Conservation (phyloP, 2,888 invertebrate species). For the Hermaeophaga mercurialis region DNA sequence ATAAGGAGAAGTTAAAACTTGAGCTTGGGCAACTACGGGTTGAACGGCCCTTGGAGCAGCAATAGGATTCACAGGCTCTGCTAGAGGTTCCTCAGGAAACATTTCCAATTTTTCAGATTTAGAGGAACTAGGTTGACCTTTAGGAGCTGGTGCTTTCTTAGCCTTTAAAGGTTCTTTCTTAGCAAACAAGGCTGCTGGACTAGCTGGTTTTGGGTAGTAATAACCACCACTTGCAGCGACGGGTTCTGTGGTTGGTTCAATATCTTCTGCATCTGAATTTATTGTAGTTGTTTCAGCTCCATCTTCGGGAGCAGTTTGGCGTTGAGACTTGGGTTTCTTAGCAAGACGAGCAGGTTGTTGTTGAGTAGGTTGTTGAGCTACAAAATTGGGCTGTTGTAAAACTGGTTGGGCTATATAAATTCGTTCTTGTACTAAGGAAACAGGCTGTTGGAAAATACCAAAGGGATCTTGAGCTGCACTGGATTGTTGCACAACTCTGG, state of each 20-base stretch:
- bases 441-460: neutral
- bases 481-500: neutral
- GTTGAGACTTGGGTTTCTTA: conserved; percentile 4
- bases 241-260: conserved; percentile 22
- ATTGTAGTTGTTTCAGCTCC: neutral
- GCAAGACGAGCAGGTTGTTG: conserved; percentile 1
- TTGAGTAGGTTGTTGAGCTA: neutral
- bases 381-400: neutral
- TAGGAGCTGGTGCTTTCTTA: neutral
- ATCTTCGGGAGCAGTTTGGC: conserved; percentile 4
- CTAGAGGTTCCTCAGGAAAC: conserved; percentile 14
- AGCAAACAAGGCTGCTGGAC: conserved; percentile 3
- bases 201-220: conserved; percentile 5
- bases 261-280: conserved; percentile 9
- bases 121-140: neutral
- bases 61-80: conserved; percentile 8
- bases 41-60: conserved; percentile 48
- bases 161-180: conserved; percentile 11
- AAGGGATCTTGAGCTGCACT: neutral
- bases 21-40: conserved; percentile 46
- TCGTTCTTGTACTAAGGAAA: neutral
- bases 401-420: conserved; percentile 1
- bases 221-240: conserved; percentile 6
- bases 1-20: conserved; percentile 42
- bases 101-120: conserved; percentile 17